A percentile compares a stretch with the other conserved stretches of the same genome.
Evolutionary conservation across 2,113 vertebrate genomes (phyloP).

Genomic region (Ranitomeya imitator): DNA sequence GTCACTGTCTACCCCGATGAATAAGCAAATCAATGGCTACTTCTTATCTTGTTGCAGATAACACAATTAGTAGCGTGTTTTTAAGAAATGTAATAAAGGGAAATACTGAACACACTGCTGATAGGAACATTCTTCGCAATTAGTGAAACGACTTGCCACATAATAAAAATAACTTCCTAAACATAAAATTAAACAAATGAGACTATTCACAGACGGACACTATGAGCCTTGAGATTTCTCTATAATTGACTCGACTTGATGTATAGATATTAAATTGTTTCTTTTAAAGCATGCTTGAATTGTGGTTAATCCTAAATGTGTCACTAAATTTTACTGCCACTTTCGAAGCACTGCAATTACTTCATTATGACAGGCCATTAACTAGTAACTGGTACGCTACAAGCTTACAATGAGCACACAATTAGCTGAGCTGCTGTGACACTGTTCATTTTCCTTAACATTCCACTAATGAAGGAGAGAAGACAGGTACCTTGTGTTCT

Average conservation of each 20-base stretch:
- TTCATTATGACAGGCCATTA: not conserved
- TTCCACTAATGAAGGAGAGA: constrained; percentile 26
- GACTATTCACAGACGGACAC: constrained; percentile 1
- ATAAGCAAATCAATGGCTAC: constrained; percentile 10
- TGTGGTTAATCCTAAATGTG: constrained; percentile 33
- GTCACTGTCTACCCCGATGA: not conserved
- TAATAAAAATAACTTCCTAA: constrained; percentile 20
- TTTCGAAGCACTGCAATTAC: constrained; percentile 35
- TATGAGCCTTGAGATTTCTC: constrained; percentile 5
- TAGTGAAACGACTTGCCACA: not conserved
- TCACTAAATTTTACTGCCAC: constrained; percentile 43
- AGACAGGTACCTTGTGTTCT: constrained; percentile 1
- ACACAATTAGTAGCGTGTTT: not conserved
- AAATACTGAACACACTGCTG: not conserved
- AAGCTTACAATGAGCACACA: constrained; percentile 29
- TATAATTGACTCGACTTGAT: constrained; percentile 10
- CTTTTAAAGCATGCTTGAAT: constrained; percentile 4
- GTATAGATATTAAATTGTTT: constrained; percentile 26
- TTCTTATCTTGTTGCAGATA: not conserved
- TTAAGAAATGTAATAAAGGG: not conserved
- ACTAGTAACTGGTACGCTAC: not conserved
- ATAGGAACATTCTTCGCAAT: not conserved
- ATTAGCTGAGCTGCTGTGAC: constrained; percentile 42
- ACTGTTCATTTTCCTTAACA: not conserved
- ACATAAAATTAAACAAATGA: constrained; percentile 28